These are phyloP conservation scores for Psylliodes chrysocephalus DNA, from an alignment of 2,888 invertebrate species.

Conservation along the genomic window DNA sequence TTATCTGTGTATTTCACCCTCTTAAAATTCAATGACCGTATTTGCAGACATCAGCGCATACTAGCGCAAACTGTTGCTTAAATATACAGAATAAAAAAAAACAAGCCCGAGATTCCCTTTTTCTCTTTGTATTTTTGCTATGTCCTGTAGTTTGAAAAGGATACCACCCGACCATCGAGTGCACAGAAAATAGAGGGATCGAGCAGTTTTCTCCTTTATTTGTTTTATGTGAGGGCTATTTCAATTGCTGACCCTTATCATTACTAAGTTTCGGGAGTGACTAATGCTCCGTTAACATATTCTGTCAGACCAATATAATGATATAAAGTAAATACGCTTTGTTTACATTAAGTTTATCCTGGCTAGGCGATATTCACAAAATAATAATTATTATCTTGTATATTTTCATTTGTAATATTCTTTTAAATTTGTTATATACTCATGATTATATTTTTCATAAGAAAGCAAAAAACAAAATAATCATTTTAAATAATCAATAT, in stretches of 20 bases:
- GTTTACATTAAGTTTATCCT: too few relatives aligned
- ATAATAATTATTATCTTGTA: too few relatives aligned
- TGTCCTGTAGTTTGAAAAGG: constrained; percentile 42
- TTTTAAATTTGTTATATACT: too few relatives aligned
- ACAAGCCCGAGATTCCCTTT: constrained; percentile 35
- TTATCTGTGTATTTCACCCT: constrained; percentile 29
- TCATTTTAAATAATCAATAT: too few relatives aligned
- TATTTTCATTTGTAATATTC: too few relatives aligned
- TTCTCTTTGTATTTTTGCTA: constrained; percentile 45
- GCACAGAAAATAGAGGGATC: constrained; percentile 47
- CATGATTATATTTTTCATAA: too few relatives aligned
- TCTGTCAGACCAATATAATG: too few relatives aligned
- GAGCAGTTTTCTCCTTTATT: constrained; percentile 49
- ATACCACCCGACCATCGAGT: constrained; percentile 43
- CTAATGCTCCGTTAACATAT: constrained; percentile 23
- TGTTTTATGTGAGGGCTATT: constrained; percentile 55
- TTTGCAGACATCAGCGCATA: constrained; percentile 39
- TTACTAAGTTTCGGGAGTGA: constrained; percentile 54
- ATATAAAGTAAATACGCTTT: too few relatives aligned
- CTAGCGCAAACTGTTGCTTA: constrained; percentile 43
- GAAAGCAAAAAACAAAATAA: too few relatives aligned
- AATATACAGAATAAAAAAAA: constrained; percentile 31
- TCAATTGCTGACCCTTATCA: constrained; percentile 60
- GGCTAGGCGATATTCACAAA: too few relatives aligned
- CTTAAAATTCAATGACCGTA: constrained; percentile 36